phyloP scores from a whole-genome alignment of 2,113 vertebrate species.

The Tapirus terrestris region DNA sequence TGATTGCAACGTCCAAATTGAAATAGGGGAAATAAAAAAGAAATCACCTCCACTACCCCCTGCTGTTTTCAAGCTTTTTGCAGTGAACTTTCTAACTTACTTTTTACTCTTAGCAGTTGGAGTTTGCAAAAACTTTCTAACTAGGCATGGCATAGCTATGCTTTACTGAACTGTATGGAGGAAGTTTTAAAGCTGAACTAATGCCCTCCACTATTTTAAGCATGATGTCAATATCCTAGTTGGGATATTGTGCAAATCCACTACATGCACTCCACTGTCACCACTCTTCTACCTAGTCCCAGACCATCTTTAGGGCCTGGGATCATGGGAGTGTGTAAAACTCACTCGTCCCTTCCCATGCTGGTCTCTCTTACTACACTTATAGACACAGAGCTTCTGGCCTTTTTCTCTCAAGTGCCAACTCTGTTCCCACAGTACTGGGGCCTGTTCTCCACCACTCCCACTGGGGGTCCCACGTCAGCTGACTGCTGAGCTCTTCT shows the following conservation, averaged over 20 bases:
- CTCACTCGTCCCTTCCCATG: rapidly evolving
- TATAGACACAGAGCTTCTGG: not conserved
- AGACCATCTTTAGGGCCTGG: not conserved
- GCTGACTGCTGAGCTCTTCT: not conserved
- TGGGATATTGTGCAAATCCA: too few relatives aligned
- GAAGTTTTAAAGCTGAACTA: not conserved
- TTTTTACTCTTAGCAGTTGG: not conserved
- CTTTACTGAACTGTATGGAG: not conserved
- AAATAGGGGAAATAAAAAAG: not conserved
- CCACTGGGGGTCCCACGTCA: not conserved
- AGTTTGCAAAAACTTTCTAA: not conserved
- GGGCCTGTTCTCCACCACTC: not conserved
- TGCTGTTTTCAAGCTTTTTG: not conserved
- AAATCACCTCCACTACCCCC: not conserved
- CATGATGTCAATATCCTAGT: too few relatives aligned
- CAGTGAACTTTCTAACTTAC: not conserved
- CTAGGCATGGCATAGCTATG: not conserved
- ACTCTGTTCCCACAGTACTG: not conserved
- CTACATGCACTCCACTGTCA: not conserved
- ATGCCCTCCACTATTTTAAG: too few relatives aligned
- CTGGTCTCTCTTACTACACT: not conserved
- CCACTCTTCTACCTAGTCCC: not conserved
- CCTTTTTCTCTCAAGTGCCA: not conserved
- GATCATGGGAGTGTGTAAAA: not conserved
- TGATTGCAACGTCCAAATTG: not conserved